Evolutionary conservation across 2,888 invertebrate species (phyloP).

Genomic region (Prosapia bicincta): DNA sequence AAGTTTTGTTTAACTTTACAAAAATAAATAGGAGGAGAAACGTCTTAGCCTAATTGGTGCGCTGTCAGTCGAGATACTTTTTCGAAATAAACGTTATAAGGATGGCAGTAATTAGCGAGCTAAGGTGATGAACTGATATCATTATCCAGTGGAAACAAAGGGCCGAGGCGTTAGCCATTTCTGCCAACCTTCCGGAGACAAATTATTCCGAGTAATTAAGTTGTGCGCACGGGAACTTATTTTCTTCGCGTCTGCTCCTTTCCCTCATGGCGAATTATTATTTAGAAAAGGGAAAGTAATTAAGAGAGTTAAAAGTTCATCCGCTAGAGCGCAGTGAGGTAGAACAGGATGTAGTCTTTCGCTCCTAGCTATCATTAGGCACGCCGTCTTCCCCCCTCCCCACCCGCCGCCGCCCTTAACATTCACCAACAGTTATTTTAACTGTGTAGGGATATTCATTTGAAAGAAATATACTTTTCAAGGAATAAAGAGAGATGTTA

Average conservation of each 20-base stretch:
- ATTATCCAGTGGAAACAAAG: conserved; percentile 18
- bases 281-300: conserved; percentile 30
- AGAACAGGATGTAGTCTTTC: conserved; percentile 5
- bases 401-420: conserved; percentile 37
- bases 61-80: background rate
- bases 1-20: background rate
- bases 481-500: background rate
- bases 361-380: background rate
- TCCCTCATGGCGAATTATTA: conserved; percentile 28
- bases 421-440: background rate
- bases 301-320: conserved; percentile 55
- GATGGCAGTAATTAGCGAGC: background rate
- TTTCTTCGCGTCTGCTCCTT: conserved; percentile 5
- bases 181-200: conserved; percentile 30
- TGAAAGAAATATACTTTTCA: background rate
- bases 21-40: background rate
- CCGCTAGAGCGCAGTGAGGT: conserved; percentile 52
- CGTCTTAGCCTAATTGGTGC: background rate
- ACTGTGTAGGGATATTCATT: background rate
- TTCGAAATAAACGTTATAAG: background rate
- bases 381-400: background rate
- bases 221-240: conserved; percentile 2
- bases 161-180: conserved; percentile 16
- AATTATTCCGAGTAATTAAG: conserved; percentile 39
- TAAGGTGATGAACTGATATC: conserved; percentile 20